These are phyloP conservation scores for Hylaeus volcanicus DNA, from an alignment of 1,140 invertebrate genomes.

Conservation along the genomic window DNA sequence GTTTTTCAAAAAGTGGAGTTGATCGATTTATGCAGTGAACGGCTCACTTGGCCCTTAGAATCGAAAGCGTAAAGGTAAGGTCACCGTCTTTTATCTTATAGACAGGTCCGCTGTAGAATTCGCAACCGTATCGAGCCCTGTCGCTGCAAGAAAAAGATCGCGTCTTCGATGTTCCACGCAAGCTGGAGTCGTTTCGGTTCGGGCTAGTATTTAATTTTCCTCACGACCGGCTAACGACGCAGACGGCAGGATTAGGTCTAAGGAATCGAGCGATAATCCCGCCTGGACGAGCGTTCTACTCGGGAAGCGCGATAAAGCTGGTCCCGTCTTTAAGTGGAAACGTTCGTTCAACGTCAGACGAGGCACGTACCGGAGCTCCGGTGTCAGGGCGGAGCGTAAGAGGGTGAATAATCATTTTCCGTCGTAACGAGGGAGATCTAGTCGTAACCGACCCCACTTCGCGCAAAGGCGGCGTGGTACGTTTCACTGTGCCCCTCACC, in stretches of 20 bases:
- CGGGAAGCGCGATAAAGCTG: constrained; percentile 62
- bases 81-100: no score
- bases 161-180: not conserved
- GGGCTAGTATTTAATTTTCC: constrained; percentile 51
- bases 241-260: constrained; percentile 56
- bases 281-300: constrained; percentile 52
- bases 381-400: constrained; percentile 44
- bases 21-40: no score
- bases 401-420: constrained; percentile 76
- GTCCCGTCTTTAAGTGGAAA: constrained; percentile 71
- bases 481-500: constrained; percentile 38
- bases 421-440: constrained; percentile 71
- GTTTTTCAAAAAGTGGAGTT: no score
- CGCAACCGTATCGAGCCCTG: no score
- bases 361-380: constrained; percentile 46
- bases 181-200: constrained; percentile 21
- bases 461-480: constrained; percentile 51
- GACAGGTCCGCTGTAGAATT: no score
- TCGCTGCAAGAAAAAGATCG: not conserved
- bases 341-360: constrained; percentile 72
- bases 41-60: no score
- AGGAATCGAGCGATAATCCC: constrained; percentile 63
- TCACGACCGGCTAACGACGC: constrained; percentile 37
- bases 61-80: no score
- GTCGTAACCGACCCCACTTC: constrained; percentile 69